Conservation (phyloP, 2,797 vertebrate genomes). For the Brachyrhaphis roseni region DNA sequence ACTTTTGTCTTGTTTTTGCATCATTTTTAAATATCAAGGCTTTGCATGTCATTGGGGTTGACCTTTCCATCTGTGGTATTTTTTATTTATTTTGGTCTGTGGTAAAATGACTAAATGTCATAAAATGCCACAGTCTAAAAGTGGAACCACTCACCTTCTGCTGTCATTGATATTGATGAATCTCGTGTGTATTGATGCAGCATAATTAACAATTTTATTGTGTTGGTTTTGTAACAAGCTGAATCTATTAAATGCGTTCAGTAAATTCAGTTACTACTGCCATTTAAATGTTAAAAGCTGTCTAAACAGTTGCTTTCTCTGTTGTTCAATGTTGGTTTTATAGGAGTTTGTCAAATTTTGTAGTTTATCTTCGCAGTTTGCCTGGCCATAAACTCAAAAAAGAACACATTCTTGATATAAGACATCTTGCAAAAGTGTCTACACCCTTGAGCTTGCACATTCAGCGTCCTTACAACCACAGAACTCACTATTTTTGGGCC, state of each 20-base stretch:
- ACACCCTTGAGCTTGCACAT: background rate
- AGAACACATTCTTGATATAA: background rate
- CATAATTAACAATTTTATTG: background rate
- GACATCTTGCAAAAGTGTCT: background rate
- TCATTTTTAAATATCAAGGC: constrained; percentile 37
- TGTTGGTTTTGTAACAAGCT: constrained; percentile 27
- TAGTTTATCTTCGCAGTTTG: background rate
- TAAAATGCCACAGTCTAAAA: constrained; percentile 46
- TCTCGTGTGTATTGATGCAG: constrained; percentile 19
- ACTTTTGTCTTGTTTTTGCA: constrained; percentile 30
- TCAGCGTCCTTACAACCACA: background rate
- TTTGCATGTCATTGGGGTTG: constrained; percentile 60
- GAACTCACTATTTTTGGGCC: background rate
- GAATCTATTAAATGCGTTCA: constrained; percentile 28
- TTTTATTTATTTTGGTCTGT: constrained; percentile 46
- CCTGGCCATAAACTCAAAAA: background rate
- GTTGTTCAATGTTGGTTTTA: background rate
- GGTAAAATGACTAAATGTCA: constrained; percentile 45
- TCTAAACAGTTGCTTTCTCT: background rate
- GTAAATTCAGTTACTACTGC: constrained; percentile 40
- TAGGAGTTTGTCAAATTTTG: constrained; percentile 9
- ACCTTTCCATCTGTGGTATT: constrained; percentile 53
- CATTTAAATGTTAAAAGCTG: constrained; percentile 16
- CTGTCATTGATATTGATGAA: constrained; percentile 25
- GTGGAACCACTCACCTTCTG: constrained; percentile 57